A percentile compares a stretch with the other conserved stretches of the same genome.
These are phyloP conservation scores for Eucidaris tribuloides DNA, from an alignment of 35 echinoderm and acorn worm species.

Conservation along the genomic window DNA sequence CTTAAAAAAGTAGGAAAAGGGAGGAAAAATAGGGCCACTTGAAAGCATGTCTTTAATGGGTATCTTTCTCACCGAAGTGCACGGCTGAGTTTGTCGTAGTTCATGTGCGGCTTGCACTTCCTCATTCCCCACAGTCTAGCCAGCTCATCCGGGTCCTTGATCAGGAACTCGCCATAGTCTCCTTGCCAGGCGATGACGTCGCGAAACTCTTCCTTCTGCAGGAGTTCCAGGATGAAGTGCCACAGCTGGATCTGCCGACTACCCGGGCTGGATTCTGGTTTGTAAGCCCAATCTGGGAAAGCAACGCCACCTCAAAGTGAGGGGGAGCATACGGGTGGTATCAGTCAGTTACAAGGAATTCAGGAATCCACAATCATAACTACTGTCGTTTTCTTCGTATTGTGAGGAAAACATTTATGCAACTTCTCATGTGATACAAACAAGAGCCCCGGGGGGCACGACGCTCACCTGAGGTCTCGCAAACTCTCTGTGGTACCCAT, in stretches of 20 bases:
- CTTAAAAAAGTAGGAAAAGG: too few relatives aligned
- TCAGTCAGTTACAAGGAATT: too few relatives aligned
- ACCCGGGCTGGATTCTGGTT: conserved; percentile 94
- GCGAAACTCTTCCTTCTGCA: conserved; percentile 93
- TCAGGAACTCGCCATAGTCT: conserved; percentile 97
- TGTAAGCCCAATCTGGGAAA: conserved; percentile 99
- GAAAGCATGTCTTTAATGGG: too few relatives aligned
- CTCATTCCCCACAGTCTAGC: conserved; percentile 92
- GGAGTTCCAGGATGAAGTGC: conserved; percentile 97
- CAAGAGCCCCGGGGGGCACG: too few relatives aligned
- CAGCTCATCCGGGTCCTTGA: conserved; percentile 97
- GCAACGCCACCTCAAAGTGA: conserved; percentile 66
- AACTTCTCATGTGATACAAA: too few relatives aligned
- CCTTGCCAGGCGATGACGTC: conserved; percentile 99
- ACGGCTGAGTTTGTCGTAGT: conserved; percentile 98
- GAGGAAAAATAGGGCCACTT: too few relatives aligned
- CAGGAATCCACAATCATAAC: too few relatives aligned
- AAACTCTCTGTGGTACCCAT: too few relatives aligned
- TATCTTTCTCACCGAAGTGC: conserved; percentile 94
- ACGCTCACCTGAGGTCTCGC: too few relatives aligned
- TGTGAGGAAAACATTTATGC: too few relatives aligned
- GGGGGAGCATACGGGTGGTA: conserved; percentile 1
- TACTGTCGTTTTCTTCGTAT: too few relatives aligned
- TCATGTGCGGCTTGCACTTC: conserved; percentile 99
- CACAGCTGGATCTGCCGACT: conserved; percentile 96